Evolutionary conservation across 2,797 vertebrate genomes (phyloP), one percentile per base, ranked within the genome.

Genomic region (Cichlasoma orientale): DNA sequence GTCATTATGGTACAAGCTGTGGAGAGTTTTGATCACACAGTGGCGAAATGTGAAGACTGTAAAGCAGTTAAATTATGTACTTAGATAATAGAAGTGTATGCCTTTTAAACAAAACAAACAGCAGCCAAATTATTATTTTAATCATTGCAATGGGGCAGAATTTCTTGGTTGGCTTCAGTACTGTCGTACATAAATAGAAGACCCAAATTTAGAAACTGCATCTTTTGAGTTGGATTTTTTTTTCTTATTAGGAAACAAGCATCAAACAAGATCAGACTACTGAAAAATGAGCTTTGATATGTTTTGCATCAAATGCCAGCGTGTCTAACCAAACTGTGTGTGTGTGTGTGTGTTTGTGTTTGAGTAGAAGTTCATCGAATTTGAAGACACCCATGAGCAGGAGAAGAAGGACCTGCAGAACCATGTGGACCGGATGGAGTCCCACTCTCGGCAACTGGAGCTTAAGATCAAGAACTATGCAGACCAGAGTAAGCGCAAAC

Each of bases 371-470:
- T 99, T 98, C 87, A 99, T 99, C 3, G 98, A 99, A 90, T 99
- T 99, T 92, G 98, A 99, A 90, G 98, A 99, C 95, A 96, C 97
- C 21, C 94, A 99, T 92, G 98, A 99, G 72, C 98, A 98, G 86
- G 98, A 99, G 85, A 99, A 99, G 94, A 99, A 99, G 88, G 98
- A 99, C 21, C 94, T 99, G 71, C 98, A 99, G 92, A 96, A 92
- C 85, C 95, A 97, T 33, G 95, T 98, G 93, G 98, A 98, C 79
- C 95, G 96, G 82, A 96, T 96, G 85, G 97, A 98, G 93, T 97
- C 98, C 72, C 97, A 99, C 87, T 96, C 96, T 12, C 95, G 98
- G 74, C 98, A 99, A 79, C 93, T 98, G 92, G 98, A 99, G 84
- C 95, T 99, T 79, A 99, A 99, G 94, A 96, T 97, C 92, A 99